These are phyloP conservation scores for Lepus townsendii DNA, from an alignment of 2,797 vertebrate species.

Conservation along the genomic window DNA sequence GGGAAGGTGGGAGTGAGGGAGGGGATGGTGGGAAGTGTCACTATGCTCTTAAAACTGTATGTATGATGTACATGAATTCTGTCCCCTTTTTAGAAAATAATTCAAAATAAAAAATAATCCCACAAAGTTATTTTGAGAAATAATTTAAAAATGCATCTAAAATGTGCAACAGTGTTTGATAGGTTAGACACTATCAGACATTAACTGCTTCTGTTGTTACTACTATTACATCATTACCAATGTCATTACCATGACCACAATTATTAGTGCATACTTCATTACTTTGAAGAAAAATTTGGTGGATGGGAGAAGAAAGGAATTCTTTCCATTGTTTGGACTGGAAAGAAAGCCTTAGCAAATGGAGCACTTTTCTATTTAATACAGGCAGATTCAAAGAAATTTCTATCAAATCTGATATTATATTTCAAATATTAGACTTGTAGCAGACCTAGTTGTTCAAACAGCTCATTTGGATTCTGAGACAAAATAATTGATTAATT, in stretches of 20 bases:
- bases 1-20: no score
- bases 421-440: conserved; percentile 34
- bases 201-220: background rate
- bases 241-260: background rate
- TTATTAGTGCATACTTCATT: background rate
- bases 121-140: background rate
- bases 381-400: background rate
- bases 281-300: background rate
- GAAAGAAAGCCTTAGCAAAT: background rate
- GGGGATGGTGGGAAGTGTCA: no score
- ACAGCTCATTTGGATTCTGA: background rate
- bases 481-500: conserved; percentile 36
- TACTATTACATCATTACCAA: background rate
- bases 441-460: conserved; percentile 18
- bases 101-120: background rate
- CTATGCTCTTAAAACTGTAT: no score
- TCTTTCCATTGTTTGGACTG: background rate
- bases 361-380: background rate
- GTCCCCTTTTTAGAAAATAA: no score
- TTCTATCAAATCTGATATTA: background rate
- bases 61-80: no score
- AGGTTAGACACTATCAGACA: background rate
- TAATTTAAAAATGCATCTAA: background rate
- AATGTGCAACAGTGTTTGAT: background rate
- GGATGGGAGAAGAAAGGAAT: background rate